phyloP scores from a whole-genome alignment of 37 sponge, comb jelly and placozoan genomes.

The Halichondria panicea region DNA sequence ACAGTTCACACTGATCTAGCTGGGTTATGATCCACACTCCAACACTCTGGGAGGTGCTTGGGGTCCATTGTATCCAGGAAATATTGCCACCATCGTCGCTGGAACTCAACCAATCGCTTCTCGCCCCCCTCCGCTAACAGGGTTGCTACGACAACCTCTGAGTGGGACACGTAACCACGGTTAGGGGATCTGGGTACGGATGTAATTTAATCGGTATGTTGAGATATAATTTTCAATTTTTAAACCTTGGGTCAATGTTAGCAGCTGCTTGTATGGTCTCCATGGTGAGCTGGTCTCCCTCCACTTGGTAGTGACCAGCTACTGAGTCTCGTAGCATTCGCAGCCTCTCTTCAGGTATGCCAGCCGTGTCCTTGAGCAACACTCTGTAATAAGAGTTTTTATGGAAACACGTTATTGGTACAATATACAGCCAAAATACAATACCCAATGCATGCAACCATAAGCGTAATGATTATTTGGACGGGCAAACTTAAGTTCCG shows the following conservation, averaged over 20 bases:
- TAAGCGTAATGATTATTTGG: no score
- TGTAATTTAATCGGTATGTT: background rate
- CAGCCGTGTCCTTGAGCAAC: no score
- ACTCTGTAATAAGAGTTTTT: no score
- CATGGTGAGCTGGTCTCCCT: no score
- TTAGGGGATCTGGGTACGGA: constrained; percentile 20
- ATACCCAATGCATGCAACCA: no score
- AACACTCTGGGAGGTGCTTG: constrained; percentile 59
- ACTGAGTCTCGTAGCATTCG: no score
- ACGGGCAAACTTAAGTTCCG: no score
- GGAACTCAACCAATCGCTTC: constrained; percentile 60
- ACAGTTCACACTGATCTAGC: no score
- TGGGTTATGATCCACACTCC: constrained; percentile 75
- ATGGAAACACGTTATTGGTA: no score
- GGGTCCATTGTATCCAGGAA: constrained; percentile 80
- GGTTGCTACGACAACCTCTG: constrained; percentile 53
- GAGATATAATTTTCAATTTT: background rate
- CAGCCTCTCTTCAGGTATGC: no score
- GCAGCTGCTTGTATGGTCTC: background rate
- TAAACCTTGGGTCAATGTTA: background rate
- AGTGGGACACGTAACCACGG: constrained; percentile 46
- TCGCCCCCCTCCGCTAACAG: constrained; percentile 26
- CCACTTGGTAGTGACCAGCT: no score
- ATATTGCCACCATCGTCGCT: constrained; percentile 71
- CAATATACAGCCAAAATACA: no score